Base-by-base conservation (phyloP, 2,797 vertebrate species). In the Sciurus carolinensis region DNA sequence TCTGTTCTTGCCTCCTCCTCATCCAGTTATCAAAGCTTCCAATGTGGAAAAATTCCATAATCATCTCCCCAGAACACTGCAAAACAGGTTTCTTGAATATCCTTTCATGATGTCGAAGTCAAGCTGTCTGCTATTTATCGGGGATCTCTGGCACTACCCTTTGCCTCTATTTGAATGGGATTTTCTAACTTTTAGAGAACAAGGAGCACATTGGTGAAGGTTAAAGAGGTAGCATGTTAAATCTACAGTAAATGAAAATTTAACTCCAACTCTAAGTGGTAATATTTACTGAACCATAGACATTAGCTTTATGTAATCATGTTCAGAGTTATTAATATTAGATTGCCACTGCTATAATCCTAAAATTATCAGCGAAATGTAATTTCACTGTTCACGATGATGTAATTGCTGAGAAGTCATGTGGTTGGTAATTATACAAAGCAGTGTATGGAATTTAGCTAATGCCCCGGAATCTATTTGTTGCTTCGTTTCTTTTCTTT, bases 341-440 rank as follows among this genome's bases (percentile, higher is more conserved):
- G 26, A 80, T 59, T 84, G 36, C 47, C 80, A 81, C 85, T 66
- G 24, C 33, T 87, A 33, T 95, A 24, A 36, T 92, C 95, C 84
- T 84, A 76, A 93, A 96, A 87, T 94, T 57, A 95, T 91, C 75
- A 52, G 10, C 47, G 67, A 85, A 97, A 87, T 91, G 47, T 90
- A 96, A 96, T 95, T 92, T 93, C 71, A 62, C 44, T 94, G 59
- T 87, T 95, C n/a, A 5, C 84, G 92, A 89, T 97, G 96, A 96
- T 93, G 87, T 93, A 82, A 97, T 96, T 97, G 75, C 80, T 52
- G 66, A 94, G 83, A 94, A 97, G 71, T 50, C 67, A 22, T 75
- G 75, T 93, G 85, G 52, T 72, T 89, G 75, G 52, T 93, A 91
- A 97, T 97, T 94, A 86, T 9, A 88, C 90, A 88, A 52, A 73